Evolutionary conservation across 2,888 invertebrate species (phyloP).

Genomic region (Leptinotarsa juncta): DNA sequence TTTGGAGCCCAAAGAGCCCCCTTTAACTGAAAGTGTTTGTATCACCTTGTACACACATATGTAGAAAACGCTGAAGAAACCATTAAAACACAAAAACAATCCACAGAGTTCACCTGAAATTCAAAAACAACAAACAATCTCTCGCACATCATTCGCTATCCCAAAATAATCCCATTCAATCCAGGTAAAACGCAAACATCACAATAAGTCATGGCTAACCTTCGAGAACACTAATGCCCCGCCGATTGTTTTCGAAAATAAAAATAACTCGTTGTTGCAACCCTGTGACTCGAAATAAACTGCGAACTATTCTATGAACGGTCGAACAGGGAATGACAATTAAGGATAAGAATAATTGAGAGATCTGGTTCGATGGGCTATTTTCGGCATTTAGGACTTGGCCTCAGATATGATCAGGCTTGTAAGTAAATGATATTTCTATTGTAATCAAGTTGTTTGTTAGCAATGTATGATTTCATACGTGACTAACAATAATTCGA

Average conservation of each 20-base stretch:
- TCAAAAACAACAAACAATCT: constrained; percentile 16
- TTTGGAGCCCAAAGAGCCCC: too few species aligned
- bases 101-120: neutral
- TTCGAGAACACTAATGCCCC: neutral
- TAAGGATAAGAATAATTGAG: constrained; percentile 46
- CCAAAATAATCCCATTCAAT: constrained; percentile 11
- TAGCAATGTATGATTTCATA: too few species aligned
- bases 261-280: constrained; percentile 28
- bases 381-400: constrained; percentile 23
- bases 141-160: constrained; percentile 9
- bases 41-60: constrained; percentile 7
- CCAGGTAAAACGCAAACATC: constrained; percentile 14
- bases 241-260: constrained; percentile 14
- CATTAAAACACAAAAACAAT: constrained; percentile 7
- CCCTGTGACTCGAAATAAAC: constrained; percentile 35
- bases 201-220: constrained; percentile 17
- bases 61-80: neutral
- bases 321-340: constrained; percentile 44
- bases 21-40: neutral
- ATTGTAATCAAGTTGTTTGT: neutral
- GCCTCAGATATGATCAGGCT: neutral
- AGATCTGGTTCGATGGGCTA: constrained; percentile 35
- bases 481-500: too few species aligned
- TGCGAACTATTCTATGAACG: constrained; percentile 34
- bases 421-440: neutral